Base-by-base conservation (phyloP, 2,113 vertebrate species). In the Oncorhynchus gorbuscha region DNA sequence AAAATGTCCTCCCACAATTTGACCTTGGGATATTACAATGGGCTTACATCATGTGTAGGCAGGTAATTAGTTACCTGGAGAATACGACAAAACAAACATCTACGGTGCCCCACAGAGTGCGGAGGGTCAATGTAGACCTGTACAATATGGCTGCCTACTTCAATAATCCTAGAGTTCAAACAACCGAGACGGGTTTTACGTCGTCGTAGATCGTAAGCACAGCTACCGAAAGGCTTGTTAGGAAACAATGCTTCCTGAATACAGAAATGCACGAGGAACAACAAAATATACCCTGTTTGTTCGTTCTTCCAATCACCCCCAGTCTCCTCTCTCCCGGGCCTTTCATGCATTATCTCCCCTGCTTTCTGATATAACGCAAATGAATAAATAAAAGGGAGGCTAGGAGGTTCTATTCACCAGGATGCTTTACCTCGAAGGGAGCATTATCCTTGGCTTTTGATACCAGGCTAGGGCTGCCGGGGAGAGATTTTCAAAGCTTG, bases 371-470 rank as follows among this genome's bases (percentile, higher is more conserved):
- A 85, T 92, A 94, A 95, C 87, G 94, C 81, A 92, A 94, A 95
- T 95, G 93, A 95, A 96, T 95, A 96, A 96, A 95, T 95, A 95
- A 95, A 94, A 92, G 95, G 93, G 91, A 94, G 55, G 55, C 92
- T 94, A 92, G 89, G 94, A 94, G 94, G 70, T 62, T 72, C 55
- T 94, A 93, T 95, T 95, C 94, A 95, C 92, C 95, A 93, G 93
- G 94, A 94, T 94, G 94, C 94, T 95, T 94, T 95, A 95, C 94
- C 94, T 96, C 95, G 95, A 94, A 95, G 95, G 94, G 95, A 96
- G 95, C 95, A 95, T 96, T 95, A 95, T 95, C 95, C 94, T 95
- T 95, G 95, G 94, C 94, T 95, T 96, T 95, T 96, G 94, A 96
- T 96, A 95, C 93, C 93, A 55, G 93, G 95, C 94, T 94, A 92